Conservation (phyloP, 2,888 invertebrate species). For the Cheilosia vernalis region DNA sequence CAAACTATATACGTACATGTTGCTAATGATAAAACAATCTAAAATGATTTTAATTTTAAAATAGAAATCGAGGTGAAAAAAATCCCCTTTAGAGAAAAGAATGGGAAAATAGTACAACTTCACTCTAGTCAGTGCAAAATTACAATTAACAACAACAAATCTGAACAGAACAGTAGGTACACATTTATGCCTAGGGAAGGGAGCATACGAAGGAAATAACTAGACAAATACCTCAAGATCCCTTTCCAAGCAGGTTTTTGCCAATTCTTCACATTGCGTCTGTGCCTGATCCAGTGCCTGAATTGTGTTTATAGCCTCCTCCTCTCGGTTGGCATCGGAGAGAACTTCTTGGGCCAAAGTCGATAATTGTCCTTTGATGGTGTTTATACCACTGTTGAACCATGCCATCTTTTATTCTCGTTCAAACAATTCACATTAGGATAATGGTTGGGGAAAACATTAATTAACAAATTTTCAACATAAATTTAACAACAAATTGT, state of each 20-base stretch:
- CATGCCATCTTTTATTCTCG: conserved; percentile 85
- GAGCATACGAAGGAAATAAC: background rate
- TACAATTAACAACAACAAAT: conserved; percentile 53
- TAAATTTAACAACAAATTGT: conserved; percentile 67
- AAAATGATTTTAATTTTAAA: too few relatives aligned
- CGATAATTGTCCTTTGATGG: conserved; percentile 93
- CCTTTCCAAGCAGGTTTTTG: conserved; percentile 61
- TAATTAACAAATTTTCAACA: conserved; percentile 49
- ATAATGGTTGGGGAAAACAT: conserved; percentile 24
- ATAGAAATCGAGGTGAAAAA: conserved; percentile 1
- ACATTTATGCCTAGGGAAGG: conserved; percentile 43
- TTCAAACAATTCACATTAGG: conserved; percentile 48
- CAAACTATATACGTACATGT: too few relatives aligned
- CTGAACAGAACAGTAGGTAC: conserved; percentile 34
- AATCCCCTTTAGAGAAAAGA: background rate
- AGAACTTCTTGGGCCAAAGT: conserved; percentile 95
- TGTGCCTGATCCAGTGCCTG: conserved; percentile 70
- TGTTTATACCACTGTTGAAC: conserved; percentile 85
- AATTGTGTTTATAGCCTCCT: conserved; percentile 80
- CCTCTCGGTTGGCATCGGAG: conserved; percentile 88
- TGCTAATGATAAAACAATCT: too few relatives aligned
- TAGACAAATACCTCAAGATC: conserved; percentile 58
- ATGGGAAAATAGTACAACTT: conserved; percentile 9
- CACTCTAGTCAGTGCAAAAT: background rate
- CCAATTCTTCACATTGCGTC: conserved; percentile 61